Percentiles rank a stretch among this genome's conserved stretches.
Conservation (phyloP, 2,888 invertebrate species). For the Norana najaformis region DNA sequence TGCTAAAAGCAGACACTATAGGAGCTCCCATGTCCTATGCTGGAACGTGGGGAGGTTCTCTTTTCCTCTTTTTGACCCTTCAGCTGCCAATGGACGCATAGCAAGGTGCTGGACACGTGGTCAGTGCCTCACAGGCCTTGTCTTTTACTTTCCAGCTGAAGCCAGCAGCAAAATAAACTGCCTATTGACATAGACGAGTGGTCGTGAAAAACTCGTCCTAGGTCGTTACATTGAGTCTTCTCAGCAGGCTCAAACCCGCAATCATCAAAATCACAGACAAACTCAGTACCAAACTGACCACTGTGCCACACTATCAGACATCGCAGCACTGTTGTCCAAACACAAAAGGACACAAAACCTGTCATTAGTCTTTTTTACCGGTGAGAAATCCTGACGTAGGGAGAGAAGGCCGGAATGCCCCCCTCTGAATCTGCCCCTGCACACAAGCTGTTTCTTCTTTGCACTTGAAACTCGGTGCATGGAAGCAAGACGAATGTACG, state of each 20-base stretch:
- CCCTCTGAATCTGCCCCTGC: not conserved
- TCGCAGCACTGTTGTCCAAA: not conserved
- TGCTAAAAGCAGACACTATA: no score
- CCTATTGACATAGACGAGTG: not conserved
- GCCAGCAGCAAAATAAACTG: not conserved
- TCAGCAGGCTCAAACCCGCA: not conserved
- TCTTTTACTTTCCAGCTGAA: no score
- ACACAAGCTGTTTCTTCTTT: no score
- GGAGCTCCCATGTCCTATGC: no score
- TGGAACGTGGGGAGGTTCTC: no score
- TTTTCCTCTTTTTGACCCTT: no score
- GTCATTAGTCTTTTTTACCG: no score
- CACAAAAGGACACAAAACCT: no score
- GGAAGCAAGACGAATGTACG: no score
- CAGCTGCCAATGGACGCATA: not conserved
- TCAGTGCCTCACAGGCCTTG: not conserved
- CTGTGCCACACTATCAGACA: not conserved
- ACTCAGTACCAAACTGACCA: not conserved
- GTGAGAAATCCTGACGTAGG: no score
- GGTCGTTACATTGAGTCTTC: not conserved
- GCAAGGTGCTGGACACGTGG: not conserved
- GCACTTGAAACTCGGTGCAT: no score
- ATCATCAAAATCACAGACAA: not conserved
- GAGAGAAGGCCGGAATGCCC: not conserved
- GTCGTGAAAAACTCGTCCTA: no score